Percentiles rank a stretch among this genome's conserved stretches.
Conservation (phyloP, 2,888 invertebrate genomes). For the Tyria jacobaeae region DNA sequence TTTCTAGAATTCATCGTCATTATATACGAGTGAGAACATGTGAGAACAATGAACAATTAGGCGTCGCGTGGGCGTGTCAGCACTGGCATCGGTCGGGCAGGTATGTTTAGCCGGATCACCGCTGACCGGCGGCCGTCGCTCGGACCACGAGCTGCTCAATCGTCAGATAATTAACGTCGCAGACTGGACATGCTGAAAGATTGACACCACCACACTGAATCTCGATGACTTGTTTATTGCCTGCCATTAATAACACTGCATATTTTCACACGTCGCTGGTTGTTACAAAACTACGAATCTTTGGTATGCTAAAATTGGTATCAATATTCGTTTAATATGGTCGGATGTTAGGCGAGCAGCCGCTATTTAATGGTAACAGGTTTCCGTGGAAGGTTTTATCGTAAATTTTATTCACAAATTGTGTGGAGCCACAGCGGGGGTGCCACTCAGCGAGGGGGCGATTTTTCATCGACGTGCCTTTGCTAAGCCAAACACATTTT, state of each 20-base stretch:
- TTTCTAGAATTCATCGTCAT: constrained; percentile 59
- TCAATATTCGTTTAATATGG: constrained; percentile 66
- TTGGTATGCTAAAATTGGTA: constrained; percentile 60
- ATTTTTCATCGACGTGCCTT: constrained; percentile 82
- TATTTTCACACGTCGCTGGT: constrained; percentile 56
- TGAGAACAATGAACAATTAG: constrained; percentile 75
- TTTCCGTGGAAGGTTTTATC: constrained; percentile 77
- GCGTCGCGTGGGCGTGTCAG: constrained; percentile 61
- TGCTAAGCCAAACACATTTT: constrained; percentile 83
- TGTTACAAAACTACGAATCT: constrained; percentile 61
- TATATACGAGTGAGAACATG: constrained; percentile 68
- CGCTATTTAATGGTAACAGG: constrained; percentile 73
- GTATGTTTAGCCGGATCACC: constrained; percentile 45
- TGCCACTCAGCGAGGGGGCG: constrained; percentile 81
- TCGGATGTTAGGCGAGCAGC: constrained; percentile 64
- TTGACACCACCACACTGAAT: constrained; percentile 66
- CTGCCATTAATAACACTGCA: constrained; percentile 62
- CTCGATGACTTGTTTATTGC: constrained; percentile 77
- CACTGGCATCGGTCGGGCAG: constrained; percentile 48
- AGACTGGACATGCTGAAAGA: constrained; percentile 74
- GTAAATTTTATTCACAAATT: constrained; percentile 84
- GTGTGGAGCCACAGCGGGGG: constrained; percentile 80
- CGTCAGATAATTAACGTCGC: constrained; percentile 74
- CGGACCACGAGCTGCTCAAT: constrained; percentile 52
- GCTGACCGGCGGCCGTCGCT: constrained; percentile 23